Evolutionary conservation across 2,113 vertebrate genomes (phyloP).

Genomic region (Indicator indicator): DNA sequence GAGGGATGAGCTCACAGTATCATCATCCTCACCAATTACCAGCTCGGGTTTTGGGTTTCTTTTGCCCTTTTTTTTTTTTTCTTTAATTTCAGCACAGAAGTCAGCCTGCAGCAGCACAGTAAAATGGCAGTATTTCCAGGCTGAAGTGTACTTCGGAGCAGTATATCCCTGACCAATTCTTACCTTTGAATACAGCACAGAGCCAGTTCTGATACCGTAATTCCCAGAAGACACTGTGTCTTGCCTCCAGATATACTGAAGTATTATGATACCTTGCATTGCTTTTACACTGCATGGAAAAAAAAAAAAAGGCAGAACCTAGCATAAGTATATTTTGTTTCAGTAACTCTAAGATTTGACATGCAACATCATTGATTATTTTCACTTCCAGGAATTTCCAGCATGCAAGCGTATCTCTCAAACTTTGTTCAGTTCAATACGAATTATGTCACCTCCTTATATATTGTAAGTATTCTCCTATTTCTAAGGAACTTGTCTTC

Average conservation of each 20-base stretch:
- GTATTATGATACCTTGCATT: background rate
- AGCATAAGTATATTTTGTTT: background rate
- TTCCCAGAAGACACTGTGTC: background rate
- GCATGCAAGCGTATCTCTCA: background rate
- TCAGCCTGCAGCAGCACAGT: background rate
- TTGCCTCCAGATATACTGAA: background rate
- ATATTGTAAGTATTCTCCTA: background rate
- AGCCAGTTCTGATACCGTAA: background rate
- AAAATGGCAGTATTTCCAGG: background rate
- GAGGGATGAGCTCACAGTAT: conserved; percentile 41
- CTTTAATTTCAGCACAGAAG: conserved; percentile 14
- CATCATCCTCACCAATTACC: background rate
- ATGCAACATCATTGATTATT: background rate
- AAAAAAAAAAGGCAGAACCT: background rate
- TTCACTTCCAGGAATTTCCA: background rate
- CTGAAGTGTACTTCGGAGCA: background rate
- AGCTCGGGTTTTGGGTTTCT: background rate
- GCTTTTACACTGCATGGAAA: background rate
- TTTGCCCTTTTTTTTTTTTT: background rate
- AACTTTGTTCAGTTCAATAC: background rate
- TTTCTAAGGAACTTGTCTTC: background rate
- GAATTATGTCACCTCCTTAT: background rate
- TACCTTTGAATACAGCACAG: background rate
- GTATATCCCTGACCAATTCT: background rate
- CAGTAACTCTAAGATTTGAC: background rate